Base-by-base conservation (phyloP, 2,113 vertebrate species). In the Protobothrops flavoviridis region DNA sequence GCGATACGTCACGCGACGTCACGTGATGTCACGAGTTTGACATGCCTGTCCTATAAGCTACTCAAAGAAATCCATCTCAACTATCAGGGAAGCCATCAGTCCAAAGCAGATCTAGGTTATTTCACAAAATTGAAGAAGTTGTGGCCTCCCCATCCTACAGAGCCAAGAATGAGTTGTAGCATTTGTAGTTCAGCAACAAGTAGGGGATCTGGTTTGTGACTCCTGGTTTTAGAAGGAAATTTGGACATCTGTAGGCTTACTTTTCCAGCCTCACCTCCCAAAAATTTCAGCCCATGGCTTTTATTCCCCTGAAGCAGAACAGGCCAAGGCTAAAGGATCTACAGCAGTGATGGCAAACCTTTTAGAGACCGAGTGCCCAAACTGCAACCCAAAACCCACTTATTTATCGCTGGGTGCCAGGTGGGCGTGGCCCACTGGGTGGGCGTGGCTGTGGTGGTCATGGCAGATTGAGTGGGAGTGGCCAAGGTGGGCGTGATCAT, bases 1-100 rank as follows among this genome's bases (percentile, higher is more conserved):
- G 0, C 7, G 8, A 50, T 50, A 50, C 1, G 7, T 50, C 1
- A 7, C 0, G 48, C 8, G 7, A 50, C 1, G 1, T 50, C 48
- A 50, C 8, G 1, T 50, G 48, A 50, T 50, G 7, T 50, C 8
- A 7, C 7, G 1, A 9, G 7, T 50, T 50, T 50, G 48, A 50
- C 48, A 50, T 50, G 8, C 48, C 48, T 50, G 48, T 50, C 8
- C 48, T 50, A 5, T 15, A n/a, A 12, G 29, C 29, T 69, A 69
- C 26, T 12, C 61, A 64, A 69, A 69, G 64, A n/a, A 69, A 69
- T 69, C 64, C 29, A 69, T n/a, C 64, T 69, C 12, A n/a, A 69
- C 64, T n/a, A 69, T 69, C 29, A 69, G 64, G 15, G 64, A 69
- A 69, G 61, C 11, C 26, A 29, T 12, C 61, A 64, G 26, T 64